phyloP scores from a whole-genome alignment of 2,797 vertebrate species.

The Epinephelus awoara region DNA sequence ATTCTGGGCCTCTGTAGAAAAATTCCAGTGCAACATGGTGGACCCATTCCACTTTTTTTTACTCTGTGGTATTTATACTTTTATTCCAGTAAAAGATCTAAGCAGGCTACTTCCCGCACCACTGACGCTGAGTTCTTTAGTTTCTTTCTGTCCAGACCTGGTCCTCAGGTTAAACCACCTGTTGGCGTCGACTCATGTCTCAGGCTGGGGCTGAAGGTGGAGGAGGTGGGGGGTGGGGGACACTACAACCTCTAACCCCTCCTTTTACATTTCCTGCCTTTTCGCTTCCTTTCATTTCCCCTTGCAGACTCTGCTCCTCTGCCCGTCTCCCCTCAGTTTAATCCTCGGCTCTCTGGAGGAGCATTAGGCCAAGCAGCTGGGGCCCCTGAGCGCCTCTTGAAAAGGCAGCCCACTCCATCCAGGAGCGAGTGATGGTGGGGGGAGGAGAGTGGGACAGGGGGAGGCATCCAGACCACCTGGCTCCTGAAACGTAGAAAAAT shows the following conservation, averaged over 20 bases:
- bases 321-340: conserved; percentile 52
- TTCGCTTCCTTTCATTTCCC: conserved; percentile 35
- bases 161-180: conserved; percentile 31
- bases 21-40: too few species aligned
- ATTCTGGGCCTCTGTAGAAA: too few species aligned
- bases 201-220: conserved; percentile 1
- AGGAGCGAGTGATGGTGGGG: neutral
- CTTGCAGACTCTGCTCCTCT: conserved; percentile 8
- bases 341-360: conserved; percentile 71
- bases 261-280: conserved; percentile 21
- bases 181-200: conserved; percentile 25
- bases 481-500: conserved; percentile 45
- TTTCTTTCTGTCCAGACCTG: too few species aligned
- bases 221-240: neutral
- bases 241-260: conserved; percentile 12
- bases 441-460: neutral
- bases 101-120: too few species aligned
- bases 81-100: too few species aligned
- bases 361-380: conserved; percentile 78
- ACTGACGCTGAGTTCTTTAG: neutral
- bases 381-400: conserved; percentile 70
- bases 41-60: too few species aligned
- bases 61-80: neutral
- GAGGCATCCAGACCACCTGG: conserved; percentile 71
- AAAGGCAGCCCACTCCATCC: conserved; percentile 62